Evolutionary conservation across 2,797 vertebrate genomes (phyloP).

Genomic region (Novumbra hubbsi): DNA sequence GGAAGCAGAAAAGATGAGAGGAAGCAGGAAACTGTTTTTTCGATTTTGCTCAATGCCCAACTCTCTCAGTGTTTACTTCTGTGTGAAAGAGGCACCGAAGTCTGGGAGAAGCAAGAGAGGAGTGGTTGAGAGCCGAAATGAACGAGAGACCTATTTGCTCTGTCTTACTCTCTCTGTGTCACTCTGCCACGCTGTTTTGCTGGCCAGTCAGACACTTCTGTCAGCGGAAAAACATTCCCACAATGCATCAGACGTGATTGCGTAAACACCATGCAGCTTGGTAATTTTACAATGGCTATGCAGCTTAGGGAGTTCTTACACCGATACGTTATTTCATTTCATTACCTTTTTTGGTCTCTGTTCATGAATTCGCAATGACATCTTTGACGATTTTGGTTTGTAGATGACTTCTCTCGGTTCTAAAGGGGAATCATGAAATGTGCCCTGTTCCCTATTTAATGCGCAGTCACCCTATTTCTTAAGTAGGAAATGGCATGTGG

Average conservation of each 20-base stretch:
- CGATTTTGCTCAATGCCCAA: too few relatives aligned
- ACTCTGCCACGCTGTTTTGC: neutral
- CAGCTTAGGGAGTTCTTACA: neutral
- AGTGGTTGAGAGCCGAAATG: too few relatives aligned
- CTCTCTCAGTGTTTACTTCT: neutral
- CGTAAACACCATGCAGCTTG: neutral
- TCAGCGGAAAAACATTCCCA: neutral
- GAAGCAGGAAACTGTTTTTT: neutral
- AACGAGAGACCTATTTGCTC: too few relatives aligned
- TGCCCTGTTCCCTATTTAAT: too few relatives aligned
- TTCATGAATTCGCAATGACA: neutral
- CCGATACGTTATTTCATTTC: neutral
- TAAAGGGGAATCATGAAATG: too few relatives aligned
- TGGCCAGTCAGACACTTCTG: conserved; percentile 7
- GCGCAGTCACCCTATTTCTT: too few relatives aligned
- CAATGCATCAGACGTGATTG: neutral
- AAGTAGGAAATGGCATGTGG: too few relatives aligned
- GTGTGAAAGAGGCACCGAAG: neutral
- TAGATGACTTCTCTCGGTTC: too few relatives aligned
- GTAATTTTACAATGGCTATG: neutral
- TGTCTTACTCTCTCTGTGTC: too few relatives aligned
- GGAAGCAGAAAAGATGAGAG: neutral
- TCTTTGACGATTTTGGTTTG: neutral
- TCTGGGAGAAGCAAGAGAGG: too few relatives aligned
- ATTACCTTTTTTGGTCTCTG: neutral